phyloP scores from a whole-genome alignment of 1,140 invertebrate species.

The Heliconius nattereri region DNA sequence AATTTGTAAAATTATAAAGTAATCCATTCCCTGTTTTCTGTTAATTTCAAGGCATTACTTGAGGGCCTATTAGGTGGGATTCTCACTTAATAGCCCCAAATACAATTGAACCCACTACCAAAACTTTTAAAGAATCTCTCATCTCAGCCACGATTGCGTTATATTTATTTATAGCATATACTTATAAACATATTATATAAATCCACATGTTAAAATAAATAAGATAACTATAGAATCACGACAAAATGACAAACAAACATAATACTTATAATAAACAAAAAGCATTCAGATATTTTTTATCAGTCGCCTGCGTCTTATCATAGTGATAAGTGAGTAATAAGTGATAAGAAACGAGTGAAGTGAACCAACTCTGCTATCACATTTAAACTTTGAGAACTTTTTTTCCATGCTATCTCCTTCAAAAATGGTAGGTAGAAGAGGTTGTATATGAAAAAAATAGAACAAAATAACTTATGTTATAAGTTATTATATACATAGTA shows the following conservation, averaged over 20 bases:
- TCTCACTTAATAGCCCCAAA: too few species aligned
- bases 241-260: conserved; percentile 21
- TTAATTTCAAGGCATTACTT: too few species aligned
- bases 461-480: conserved; percentile 32
- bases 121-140: too few species aligned
- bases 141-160: too few species aligned
- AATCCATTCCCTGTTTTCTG: too few species aligned
- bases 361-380: conserved; percentile 26
- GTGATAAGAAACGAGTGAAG: conserved; percentile 33
- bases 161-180: not conserved
- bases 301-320: conserved; percentile 26
- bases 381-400: conserved; percentile 71
- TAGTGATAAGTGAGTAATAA: conserved; percentile 33
- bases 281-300: conserved; percentile 43
- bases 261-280: conserved; percentile 6
- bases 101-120: too few species aligned
- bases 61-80: too few species aligned
- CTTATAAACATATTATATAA: not conserved
- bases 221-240: conserved; percentile 18
- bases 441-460: conserved; percentile 76
- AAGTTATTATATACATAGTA: conserved; percentile 41
- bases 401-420: conserved; percentile 80
- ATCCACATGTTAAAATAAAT: not conserved
- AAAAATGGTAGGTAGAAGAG: conserved; percentile 80
- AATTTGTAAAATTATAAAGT: too few species aligned